These are phyloP conservation scores for Scaptomyza flava DNA, from an alignment of 2,888 invertebrate genomes.

Conservation along the genomic window DNA sequence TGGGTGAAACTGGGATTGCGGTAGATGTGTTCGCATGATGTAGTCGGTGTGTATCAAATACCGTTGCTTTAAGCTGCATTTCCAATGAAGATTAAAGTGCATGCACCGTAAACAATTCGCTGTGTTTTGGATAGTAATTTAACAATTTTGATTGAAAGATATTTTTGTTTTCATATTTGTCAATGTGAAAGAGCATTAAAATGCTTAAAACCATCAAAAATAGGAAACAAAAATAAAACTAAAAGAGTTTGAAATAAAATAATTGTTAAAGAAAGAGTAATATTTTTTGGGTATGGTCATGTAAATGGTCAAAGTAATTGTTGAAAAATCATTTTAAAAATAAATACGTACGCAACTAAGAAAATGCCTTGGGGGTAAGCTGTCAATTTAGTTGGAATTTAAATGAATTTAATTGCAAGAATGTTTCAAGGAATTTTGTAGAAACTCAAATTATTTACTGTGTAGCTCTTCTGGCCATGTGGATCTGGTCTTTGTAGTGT, in stretches of 20 bases:
- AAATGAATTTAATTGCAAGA: neutral
- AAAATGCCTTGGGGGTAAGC: neutral
- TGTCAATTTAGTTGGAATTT: neutral
- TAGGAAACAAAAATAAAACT: too few species aligned
- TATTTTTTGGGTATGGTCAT: too few species aligned
- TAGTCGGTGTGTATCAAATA: conserved; percentile 53
- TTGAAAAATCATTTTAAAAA: neutral
- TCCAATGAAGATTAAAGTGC: conserved; percentile 61
- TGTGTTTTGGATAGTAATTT: neutral
- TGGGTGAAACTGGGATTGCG: conserved; percentile 45
- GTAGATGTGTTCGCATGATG: conserved; percentile 32
- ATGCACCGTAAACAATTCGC: conserved; percentile 17
- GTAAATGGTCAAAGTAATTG: neutral
- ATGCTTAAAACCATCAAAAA: too few species aligned
- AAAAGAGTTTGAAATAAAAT: too few species aligned
- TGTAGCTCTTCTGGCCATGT: conserved; percentile 37
- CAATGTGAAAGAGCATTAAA: too few species aligned
- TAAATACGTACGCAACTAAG: neutral
- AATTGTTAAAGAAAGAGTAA: too few species aligned
- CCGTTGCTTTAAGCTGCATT: conserved; percentile 58
- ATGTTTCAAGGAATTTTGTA: neutral
- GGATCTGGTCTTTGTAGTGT: conserved; percentile 23
- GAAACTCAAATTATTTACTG: conserved; percentile 4
- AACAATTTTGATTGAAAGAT: neutral
- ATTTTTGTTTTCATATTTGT: neutral